Evolutionary conservation across 2,797 vertebrate genomes (phyloP), one percentile per base, ranked within the genome.

Genomic region (Enteromius anoplus): DNA sequence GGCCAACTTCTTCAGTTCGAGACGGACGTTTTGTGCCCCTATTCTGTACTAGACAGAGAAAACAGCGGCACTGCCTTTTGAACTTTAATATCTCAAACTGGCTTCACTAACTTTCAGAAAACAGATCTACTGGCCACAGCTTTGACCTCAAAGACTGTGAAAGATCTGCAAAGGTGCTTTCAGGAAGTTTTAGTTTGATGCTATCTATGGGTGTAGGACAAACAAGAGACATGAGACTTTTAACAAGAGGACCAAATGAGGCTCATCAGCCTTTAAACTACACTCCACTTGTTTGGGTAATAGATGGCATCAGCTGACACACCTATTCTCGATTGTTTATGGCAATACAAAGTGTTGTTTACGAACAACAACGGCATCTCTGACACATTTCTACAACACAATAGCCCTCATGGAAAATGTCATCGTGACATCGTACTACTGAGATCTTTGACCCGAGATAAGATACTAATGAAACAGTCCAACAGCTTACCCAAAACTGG

Each of bases 1-100:
- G 96, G 96, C 3, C 96, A 97, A 90, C 92, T 97, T 84, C 89
- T 96, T 80, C 96, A 96, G 91, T 96, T 97, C 12, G 96, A 97
- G 91, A 96, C 95, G 0, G 95, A 97, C 34, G 95, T 96, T 34
- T 91, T 96, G 26, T 96, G 95, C 79, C 94, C 94, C 75, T 95
- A 85, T 85, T 21, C 70, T 1, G 85, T 85, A 8, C 64, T 88
- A 49, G 87, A 86, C 26, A 34, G 78, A 14, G 69, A 88, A 45
- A 78, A 42, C 73, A 60, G 82, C 51, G 26, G 68, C 69, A 75
- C 66, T 5, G 29, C 75, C 2, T 85, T 86, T 82, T 64, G 29
- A 64, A 64, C 60, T 32, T 32, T 64, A 64, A 64, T 32, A 32
- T 72, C 58, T 82, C 62, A 12, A 71, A 71, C 49, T 23, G 51